Evolutionary conservation across 2,113 vertebrate species (phyloP).

Genomic region (Melanerpes aurifrons): DNA sequence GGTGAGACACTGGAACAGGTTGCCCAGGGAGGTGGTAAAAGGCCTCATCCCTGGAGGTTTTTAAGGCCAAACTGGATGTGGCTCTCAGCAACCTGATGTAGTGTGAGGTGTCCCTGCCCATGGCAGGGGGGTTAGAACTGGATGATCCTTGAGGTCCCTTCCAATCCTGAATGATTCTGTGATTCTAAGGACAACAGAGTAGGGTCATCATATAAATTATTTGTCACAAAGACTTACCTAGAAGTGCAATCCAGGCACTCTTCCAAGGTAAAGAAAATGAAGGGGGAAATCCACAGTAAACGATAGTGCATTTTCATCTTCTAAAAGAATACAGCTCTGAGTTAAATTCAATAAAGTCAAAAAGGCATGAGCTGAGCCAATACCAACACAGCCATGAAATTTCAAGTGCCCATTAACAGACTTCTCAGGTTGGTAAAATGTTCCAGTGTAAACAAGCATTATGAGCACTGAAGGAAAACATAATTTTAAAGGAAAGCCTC

Average conservation of each 20-base stretch:
- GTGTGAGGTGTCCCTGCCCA: no score
- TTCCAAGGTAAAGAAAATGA: background rate
- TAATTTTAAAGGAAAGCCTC: slow-evolving; percentile 41
- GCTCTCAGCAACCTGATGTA: no score
- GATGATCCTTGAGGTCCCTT: no score
- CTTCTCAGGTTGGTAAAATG: slow-evolving; percentile 9
- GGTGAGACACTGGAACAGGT: no score
- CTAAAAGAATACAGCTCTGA: slow-evolving; percentile 27
- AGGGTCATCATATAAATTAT: background rate
- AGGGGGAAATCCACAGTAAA: background rate
- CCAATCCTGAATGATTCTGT: no score
- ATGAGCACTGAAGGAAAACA: slow-evolving; percentile 45
- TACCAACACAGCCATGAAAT: background rate
- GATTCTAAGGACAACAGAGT: background rate
- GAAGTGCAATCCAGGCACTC: background rate
- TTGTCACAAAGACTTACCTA: background rate
- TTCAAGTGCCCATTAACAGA: slow-evolving; percentile 44
- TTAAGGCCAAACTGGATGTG: no score
- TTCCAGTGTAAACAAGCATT: slow-evolving; percentile 46
- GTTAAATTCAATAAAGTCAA: slow-evolving; percentile 18
- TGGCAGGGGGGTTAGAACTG: no score
- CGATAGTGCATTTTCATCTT: slow-evolving; percentile 9
- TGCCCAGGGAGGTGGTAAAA: no score
- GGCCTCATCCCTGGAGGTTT: no score
- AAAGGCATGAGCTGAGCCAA: background rate